A percentile compares a stretch with the other conserved stretches of the same genome.
Conservation (phyloP, 2,888 invertebrate species). For the Perdita meconis region DNA sequence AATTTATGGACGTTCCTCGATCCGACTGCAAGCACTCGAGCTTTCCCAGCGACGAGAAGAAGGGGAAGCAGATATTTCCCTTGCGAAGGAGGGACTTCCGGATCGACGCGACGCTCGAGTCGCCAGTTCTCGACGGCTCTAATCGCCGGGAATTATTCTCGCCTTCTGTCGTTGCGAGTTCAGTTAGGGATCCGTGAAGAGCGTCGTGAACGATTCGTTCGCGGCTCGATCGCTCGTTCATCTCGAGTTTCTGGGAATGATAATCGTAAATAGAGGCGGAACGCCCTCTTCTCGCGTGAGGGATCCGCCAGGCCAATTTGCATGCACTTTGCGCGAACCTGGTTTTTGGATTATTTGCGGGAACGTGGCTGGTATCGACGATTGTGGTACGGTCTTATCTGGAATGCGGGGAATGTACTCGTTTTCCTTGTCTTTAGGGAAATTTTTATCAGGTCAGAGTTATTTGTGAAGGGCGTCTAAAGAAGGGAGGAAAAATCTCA, state of each 20-base stretch:
- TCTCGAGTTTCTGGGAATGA: slow-evolving; percentile 33
- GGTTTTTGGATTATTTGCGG: slow-evolving; percentile 3
- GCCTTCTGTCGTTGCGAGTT: slow-evolving; percentile 4
- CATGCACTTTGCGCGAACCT: slow-evolving; percentile 11
- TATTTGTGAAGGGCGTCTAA: too few relatives aligned
- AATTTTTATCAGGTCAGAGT: too few relatives aligned
- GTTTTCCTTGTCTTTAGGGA: background rate
- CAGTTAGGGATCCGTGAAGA: background rate
- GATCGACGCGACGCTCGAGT: background rate
- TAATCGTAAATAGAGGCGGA: slow-evolving; percentile 33
- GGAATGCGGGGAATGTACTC: background rate
- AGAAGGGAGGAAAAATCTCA: too few relatives aligned
- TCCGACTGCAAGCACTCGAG: background rate
- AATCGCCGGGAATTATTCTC: slow-evolving; percentile 5
- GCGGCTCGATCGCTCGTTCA: slow-evolving; percentile 35
- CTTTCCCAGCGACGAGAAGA: background rate
- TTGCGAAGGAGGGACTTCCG: background rate
- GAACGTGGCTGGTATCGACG: background rate
- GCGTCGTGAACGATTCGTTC: background rate
- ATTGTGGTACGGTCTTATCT: too few relatives aligned
- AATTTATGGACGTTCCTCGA: slow-evolving; percentile 26
- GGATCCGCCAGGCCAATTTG: slow-evolving; percentile 26
- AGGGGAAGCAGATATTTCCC: slow-evolving; percentile 5
- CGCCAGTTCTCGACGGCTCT: too few relatives aligned
- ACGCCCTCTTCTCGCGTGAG: slow-evolving; percentile 47